A percentile compares a stretch with the other conserved stretches of the same genome.
Evolutionary conservation across 2,113 vertebrate genomes (phyloP).

Genomic region (Hippoglossus stenolepis): DNA sequence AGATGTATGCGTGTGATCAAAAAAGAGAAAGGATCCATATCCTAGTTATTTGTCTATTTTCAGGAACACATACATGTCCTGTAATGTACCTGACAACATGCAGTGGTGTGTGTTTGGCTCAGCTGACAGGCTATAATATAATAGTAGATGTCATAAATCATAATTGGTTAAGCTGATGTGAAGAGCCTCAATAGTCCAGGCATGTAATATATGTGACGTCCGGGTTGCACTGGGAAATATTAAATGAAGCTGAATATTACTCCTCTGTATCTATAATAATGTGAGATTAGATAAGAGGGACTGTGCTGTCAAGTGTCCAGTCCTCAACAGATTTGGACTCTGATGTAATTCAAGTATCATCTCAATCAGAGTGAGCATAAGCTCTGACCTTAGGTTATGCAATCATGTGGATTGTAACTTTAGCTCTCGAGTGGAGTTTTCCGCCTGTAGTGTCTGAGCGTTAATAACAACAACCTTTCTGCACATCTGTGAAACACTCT

Average conservation of each 20-base stretch:
- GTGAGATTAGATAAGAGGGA: not conserved
- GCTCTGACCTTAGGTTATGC: constrained; percentile 31
- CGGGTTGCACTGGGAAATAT: not conserved
- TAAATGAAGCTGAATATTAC: constrained; percentile 1
- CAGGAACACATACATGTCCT: not conserved
- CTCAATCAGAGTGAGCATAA: constrained; percentile 27
- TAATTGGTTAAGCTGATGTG: constrained; percentile 1
- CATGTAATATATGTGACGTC: not conserved
- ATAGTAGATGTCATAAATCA: not conserved
- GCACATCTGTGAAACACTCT: not conserved
- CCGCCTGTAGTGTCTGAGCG: constrained; percentile 15
- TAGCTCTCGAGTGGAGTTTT: constrained; percentile 12
- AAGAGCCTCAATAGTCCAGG: not conserved
- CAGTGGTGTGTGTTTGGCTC: not conserved
- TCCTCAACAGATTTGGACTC: constrained; percentile 33
- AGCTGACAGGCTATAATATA: not conserved
- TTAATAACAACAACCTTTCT: constrained; percentile 25
- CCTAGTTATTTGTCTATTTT: not conserved
- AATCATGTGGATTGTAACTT: constrained; percentile 48
- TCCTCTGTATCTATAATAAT: constrained; percentile 1
- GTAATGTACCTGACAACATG: not conserved
- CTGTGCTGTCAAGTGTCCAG: not conserved
- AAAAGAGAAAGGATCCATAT: not conserved
- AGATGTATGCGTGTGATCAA: not conserved
- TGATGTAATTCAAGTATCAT: constrained; percentile 40